These are phyloP conservation scores for Prunella strophiata DNA, from an alignment of 2,797 vertebrate genomes.

Conservation along the genomic window DNA sequence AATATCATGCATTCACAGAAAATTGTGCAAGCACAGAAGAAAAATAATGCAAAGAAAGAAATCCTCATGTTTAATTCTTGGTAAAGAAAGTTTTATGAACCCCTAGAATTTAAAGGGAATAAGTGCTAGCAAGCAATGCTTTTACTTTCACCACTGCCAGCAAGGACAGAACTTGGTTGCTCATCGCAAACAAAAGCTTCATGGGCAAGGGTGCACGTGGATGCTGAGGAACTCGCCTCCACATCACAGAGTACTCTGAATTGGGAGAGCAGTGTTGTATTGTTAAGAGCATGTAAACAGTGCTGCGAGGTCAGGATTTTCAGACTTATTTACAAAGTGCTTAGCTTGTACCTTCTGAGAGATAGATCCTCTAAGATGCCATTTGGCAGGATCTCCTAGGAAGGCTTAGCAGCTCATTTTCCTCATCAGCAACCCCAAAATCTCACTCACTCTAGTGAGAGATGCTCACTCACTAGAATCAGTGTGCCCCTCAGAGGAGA, in stretches of 20 bases:
- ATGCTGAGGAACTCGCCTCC: neutral
- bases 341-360: neutral
- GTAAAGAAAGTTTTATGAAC: neutral
- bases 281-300: neutral
- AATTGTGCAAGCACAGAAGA: neutral
- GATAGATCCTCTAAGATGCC: neutral
- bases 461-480: fast-evolving
- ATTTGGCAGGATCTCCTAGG: fast-evolving
- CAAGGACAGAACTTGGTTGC: neutral
- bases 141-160: neutral
- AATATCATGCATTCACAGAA: neutral
- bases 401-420: neutral
- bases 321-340: neutral
- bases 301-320: neutral
- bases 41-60: neutral
- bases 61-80: neutral
- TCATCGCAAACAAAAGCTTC: neutral
- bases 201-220: neutral
- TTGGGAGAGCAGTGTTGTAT: neutral
- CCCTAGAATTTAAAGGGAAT: neutral
- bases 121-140: neutral
- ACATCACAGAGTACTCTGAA: neutral
- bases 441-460: neutral
- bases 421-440: neutral
- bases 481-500: neutral